Evolutionary conservation across 2,888 invertebrate species (phyloP).

Genomic region (Platycnemis pennipes): DNA sequence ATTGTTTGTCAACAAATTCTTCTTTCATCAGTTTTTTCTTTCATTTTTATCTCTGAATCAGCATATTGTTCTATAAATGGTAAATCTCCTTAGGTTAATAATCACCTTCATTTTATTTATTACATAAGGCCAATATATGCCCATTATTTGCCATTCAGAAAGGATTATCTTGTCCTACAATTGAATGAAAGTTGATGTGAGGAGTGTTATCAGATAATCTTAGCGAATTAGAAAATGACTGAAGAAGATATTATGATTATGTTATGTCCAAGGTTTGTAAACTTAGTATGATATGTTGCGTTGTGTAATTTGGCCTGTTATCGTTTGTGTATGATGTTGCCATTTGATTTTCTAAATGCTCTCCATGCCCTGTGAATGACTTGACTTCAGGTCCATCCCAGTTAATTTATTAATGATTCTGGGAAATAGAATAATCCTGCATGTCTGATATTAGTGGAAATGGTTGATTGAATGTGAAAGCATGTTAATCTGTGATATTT

Average conservation of each 20-base stretch:
- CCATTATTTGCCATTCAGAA: not conserved
- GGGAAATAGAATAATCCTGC: slow-evolving; percentile 30
- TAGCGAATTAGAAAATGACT: not conserved
- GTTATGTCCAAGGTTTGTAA: slow-evolving; percentile 2
- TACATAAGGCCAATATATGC: not conserved
- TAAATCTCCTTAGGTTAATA: not conserved
- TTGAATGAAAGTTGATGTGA: not conserved
- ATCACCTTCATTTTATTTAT: slow-evolving; percentile 45
- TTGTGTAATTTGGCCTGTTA: not conserved
- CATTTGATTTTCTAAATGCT: slow-evolving; percentile 19
- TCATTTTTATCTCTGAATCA: not conserved
- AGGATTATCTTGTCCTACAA: not conserved
- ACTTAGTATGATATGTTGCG: not conserved
- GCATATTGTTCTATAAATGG: slow-evolving; percentile 22
- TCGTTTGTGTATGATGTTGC: not conserved
- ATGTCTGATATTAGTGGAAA: slow-evolving; percentile 60
- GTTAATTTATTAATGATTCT: slow-evolving; percentile 39
- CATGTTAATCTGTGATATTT: slow-evolving; percentile 66
- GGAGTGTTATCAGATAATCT: slow-evolving; percentile 12
- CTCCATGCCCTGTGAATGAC: not conserved
- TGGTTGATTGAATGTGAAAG: slow-evolving; percentile 52
- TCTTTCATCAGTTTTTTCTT: not conserved
- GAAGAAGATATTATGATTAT: slow-evolving; percentile 40
- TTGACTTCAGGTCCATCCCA: not conserved
- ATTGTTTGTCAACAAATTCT: not conserved